Base-by-base conservation (phyloP, 2,113 vertebrate genomes). In the Laticauda laticaudata region DNA sequence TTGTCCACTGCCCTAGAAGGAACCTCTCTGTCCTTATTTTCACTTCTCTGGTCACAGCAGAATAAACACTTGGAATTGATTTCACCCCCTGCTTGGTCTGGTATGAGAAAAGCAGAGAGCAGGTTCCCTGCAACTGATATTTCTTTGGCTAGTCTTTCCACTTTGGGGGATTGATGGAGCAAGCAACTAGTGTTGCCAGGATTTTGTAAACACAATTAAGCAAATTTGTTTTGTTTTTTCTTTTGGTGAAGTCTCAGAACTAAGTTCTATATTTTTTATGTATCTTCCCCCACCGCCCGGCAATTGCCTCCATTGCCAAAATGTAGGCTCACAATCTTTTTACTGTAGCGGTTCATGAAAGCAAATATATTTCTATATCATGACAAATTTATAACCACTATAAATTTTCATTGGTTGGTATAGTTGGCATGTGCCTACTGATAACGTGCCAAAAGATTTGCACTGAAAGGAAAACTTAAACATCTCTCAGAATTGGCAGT, bases 371-470 rank as follows among this genome's bases (percentile, higher is more conserved):
- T 96, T 97, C 96, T 97, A 97, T 97, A 97, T 96, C 97, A 96
- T 96, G 97, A 98, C 97, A 98, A 97, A 98, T 98, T 98, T 98
- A 97, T 98, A 98, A 98, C 97, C 97, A 97, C 97, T 97, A 98
- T 98, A 98, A 97, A 97, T 97, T 98, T 98, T 98, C 97, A 96
- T 97, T 98, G 98, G 97, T 97, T 94, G 95, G 95, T 92, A 91
- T 93, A 96, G 96, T 61, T 98, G 97, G 98, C 97, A 96, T 94
- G 93, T 94, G 93, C 96, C 94, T 96, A 89, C 96, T 97, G 97
- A 98, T 96, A 97, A 97, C 96, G 88, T 97, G 97, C 97, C 97
- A 98, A 97, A 97, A 97, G 97, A 98, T 97, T 96, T 93, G 96
- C 97, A 95, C 92, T 93, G 90, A 94, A 91, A 94, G 96, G 95